Evolutionary conservation across 2,113 vertebrate genomes (phyloP).

Genomic region (Austrofundulus limnaeus): DNA sequence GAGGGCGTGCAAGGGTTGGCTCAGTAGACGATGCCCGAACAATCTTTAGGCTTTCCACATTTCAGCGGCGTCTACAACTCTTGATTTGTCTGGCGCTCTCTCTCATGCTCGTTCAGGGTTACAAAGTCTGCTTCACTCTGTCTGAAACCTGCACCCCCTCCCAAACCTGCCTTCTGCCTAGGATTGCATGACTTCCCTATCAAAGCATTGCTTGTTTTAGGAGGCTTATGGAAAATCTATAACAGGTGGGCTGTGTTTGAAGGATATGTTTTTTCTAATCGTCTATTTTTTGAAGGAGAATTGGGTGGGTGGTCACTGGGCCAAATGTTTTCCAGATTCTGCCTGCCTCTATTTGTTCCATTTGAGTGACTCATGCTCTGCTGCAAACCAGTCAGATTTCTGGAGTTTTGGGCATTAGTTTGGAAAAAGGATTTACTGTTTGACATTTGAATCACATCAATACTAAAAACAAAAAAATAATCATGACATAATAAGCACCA

Average conservation of each 20-base stretch:
- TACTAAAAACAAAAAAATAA: not conserved
- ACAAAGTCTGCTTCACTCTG: constrained; percentile 20
- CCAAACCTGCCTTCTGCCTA: constrained; percentile 38
- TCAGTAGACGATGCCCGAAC: constrained; percentile 44
- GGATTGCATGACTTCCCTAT: constrained; percentile 48
- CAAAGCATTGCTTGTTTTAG: constrained; percentile 48
- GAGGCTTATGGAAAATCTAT: constrained; percentile 67
- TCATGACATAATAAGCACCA: not conserved
- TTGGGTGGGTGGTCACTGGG: constrained; percentile 40
- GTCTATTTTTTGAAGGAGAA: constrained; percentile 56
- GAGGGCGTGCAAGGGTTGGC: constrained; percentile 27
- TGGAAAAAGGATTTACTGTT: not conserved
- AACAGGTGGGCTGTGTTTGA: constrained; percentile 72
- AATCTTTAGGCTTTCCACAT: constrained; percentile 49
- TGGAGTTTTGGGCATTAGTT: not conserved
- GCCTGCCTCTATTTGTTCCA: constrained; percentile 11
- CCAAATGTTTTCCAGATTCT: constrained; percentile 43
- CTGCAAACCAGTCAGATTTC: not conserved
- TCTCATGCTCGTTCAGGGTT: constrained; percentile 28
- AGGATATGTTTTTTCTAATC: constrained; percentile 70
- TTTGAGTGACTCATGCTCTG: not conserved
- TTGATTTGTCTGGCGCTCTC: constrained; percentile 51
- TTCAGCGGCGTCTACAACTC: constrained; percentile 47
- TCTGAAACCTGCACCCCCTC: constrained; percentile 22
- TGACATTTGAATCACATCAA: not conserved